Evolutionary conservation across 2,888 invertebrate genomes (phyloP), one percentile per base, ranked within the genome.

Genomic region (Sceliomorpha sp.): DNA sequence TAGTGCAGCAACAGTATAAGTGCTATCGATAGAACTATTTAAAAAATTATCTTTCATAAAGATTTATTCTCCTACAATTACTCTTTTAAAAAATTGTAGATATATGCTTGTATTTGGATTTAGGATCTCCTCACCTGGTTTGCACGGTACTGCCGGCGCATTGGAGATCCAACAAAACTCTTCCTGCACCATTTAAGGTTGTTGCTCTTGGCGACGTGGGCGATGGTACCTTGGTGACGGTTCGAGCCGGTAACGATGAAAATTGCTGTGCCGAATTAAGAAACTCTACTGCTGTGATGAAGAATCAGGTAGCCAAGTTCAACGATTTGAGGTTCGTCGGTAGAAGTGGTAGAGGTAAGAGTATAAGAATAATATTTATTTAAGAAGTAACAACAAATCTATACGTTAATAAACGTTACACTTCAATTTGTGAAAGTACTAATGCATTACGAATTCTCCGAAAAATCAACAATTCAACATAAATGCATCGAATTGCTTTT

Each of bases 281-380:
- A 83, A 99, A 99, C 90, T 95, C 95, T 79, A 96, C 96, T 47
- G 97, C 99, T 24, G 94, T 98, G 83, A 97, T 99, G 95, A 98
- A 98, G 91, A 98, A 98, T 89, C 97, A 98, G 89, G 97, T 99
- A 80, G 99, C 99, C 77, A 98, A 98, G 90, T 99, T 99, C 90
- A 98, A 98, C 89, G 99, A 99, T 90, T 91, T 99, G 82, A 92
- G 99, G 88, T 99, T 99, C 91, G 98, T 99, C 82, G 99, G 99
- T 78, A 92, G 98, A 88, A 98, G 98, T 88, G 99, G 99, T 82
- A 92, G 99, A 94, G 99, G 99, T 98, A 90, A 94, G 93, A 91
- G 12, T 14, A n/a, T n/a, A n/a, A n/a, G n/a, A n/a, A n/a, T n/a
- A n/a, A n/a, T n/a, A n/a, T n/a, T n/a, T n/a, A n/a, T n/a, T n/a